Base-by-base conservation (phyloP, 2,888 invertebrate species). In the Hoplodrina ambigua region DNA sequence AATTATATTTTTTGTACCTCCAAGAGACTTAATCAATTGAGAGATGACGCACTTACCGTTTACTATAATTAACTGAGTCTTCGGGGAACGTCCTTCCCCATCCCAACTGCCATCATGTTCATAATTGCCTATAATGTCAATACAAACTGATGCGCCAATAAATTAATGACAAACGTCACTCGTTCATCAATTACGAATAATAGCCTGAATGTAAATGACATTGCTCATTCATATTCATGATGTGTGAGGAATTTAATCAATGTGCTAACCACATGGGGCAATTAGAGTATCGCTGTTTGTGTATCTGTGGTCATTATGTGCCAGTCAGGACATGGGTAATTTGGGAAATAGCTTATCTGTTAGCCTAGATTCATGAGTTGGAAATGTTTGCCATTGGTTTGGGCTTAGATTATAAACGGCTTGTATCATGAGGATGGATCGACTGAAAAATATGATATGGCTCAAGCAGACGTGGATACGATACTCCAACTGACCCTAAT, bases 221-320 rank as follows among this genome's bases (percentile, higher is more conserved):
- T 75, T 75, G 82, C 86, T 87, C 89, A 91, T 93, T 87, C 89
- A 92, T 89, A 90, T 90, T 87, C 86, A 89, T 86, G 86, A 77
- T 83, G 85, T 72, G 68, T 66, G 81, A 82, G 87, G 89, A 90
- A 92, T 92, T 88, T 86, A 87, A 90, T 90, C 89, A 91, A 88
- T 88, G 88, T 80, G 72, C 58, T 80, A 83, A 85, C 87, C 84
- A 85, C 77, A 77, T 76, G 68, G 80, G 80, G 72, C 87, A 88
- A 88, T 90, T 89, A 89, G 37, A 37, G 74, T 72, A 75, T 73
- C 59, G 70, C 68, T 78, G 78, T 76, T 75, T 81, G 80, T 77
- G 66, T 77, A 75, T 77, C 81, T 68, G 69, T 68, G 75, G 67
- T 66, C 77, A 61, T 82, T 82, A 79, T 58, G 58, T 11, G 64